Evolutionary conservation across 2,888 invertebrate species (phyloP), one percentile per base, ranked within the genome.

Genomic region (Pseudococcus longispinus): DNA sequence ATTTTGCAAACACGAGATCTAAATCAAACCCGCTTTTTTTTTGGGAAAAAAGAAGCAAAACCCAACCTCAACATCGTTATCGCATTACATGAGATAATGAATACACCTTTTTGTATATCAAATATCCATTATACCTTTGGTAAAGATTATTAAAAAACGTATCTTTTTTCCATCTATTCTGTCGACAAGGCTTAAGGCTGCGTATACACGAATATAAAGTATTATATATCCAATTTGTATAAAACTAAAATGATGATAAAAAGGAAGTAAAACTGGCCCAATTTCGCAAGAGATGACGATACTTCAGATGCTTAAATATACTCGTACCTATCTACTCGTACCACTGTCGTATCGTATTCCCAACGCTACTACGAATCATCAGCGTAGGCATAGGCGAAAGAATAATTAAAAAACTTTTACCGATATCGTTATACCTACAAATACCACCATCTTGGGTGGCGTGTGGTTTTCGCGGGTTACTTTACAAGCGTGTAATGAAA

Each of bases 181-280:
- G 5, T 60, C 20, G 65, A 26, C 23, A 23, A 65, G 65, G 26
- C 11, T 65, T 13, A 1, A 23, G 13, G 65, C 11, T 1, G 44
- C 44, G 51, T n/a, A 51, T n/a, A 51, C n/a, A 26, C 6, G 23
- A 70, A 4, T 26, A 70, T 26, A 26, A 23, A 23, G 74, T 74
- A 74, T 74, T 74, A n/a, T 74, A 74, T 74, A 74, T 37, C 74
- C 74, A 74, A 74, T 74, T 74, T 74, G 32, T 5, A 2, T 0
- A 37, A 37, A 9, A 9, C 37, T 0, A 70, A 29, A 74, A 51
- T 51, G n/a, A 1, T 2, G 1, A 13, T 13, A 3, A 15, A n/a
- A 4, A 5, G 13, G 5, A 4, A 51, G 3, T 6, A 51, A 51
- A 51, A 51, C 37, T 18, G n/a, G n/a, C 51, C 15, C 51, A 51